Evolutionary conservation across 2,888 invertebrate species (phyloP), one percentile per base, ranked within the genome.

Genomic region (Noctua fimbriata): DNA sequence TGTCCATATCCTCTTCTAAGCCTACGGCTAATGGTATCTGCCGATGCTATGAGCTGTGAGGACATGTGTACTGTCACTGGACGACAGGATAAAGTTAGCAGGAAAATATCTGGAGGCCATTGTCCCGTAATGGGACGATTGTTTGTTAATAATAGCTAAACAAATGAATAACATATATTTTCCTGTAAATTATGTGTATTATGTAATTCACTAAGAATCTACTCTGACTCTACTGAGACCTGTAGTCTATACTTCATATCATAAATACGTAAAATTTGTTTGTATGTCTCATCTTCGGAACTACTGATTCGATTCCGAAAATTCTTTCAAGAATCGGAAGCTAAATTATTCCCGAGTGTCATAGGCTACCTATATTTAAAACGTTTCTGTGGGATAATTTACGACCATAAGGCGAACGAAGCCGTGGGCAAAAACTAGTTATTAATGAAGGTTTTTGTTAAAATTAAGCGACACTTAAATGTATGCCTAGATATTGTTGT

Each of bases 121-220:
- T 69, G 63, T 76, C 47, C 81, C 55, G 21, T 12, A 76, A 41
- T 65, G 12, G 41, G 16, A 44, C 16, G 21, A 24, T 18, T 36
- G 67, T 18, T 18, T 36, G 69, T 18, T 76, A 82, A 69, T 63
- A 82, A 83, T 83, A 80, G 18, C 67, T 63, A 16, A 36, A 52
- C 14, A 18, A 16, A 49, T 66, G 69, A 76, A 18, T 47, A 78
- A 78, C 9, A 58, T 44, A 60, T 44, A 58, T 78, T 70, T 70
- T 78, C 69, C 69, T 66, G 5, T 1, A 66, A 9, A 32, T 32
- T 10, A 77, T 41, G n/a, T 58, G 18, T 44, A 14, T 63, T 32
- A 32, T 63, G 10, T 32, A 63, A 32, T 32, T 32, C 28, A 63
- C 16, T 63, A 32, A 32, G 32, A 60, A 18, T 60, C 9, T 14